Percentiles rank a stretch among this genome's conserved stretches.
Conservation (phyloP, 2,888 invertebrate species). For the Tethea ocularis region DNA sequence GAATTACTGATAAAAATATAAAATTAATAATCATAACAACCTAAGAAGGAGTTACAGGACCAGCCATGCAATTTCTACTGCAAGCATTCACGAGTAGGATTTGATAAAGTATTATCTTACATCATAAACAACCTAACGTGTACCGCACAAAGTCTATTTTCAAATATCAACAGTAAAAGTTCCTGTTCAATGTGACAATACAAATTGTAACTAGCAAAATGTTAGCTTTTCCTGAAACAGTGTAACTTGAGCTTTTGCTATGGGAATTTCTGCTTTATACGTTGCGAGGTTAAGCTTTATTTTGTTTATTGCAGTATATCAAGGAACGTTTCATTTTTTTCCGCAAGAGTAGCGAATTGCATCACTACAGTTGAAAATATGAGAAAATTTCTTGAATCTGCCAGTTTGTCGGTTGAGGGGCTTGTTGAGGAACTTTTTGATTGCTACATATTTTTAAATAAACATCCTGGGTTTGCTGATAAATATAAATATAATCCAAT, state of each 20-base stretch:
- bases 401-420: slow-evolving; percentile 22
- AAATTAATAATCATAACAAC: slow-evolving; percentile 8
- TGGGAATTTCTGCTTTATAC: slow-evolving; percentile 17
- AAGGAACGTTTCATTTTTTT: slow-evolving; percentile 12
- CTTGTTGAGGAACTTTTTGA: slow-evolving; percentile 14
- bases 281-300: background rate
- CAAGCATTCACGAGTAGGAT: slow-evolving; percentile 14
- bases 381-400: slow-evolving; percentile 38
- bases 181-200: slow-evolving; percentile 50
- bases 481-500: no score
- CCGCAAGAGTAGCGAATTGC: slow-evolving; percentile 26
- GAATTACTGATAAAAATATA: background rate
- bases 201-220: slow-evolving; percentile 52
- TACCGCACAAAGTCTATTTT: slow-evolving; percentile 26
- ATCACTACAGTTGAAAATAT: slow-evolving; percentile 34
- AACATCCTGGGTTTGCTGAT: background rate
- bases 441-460: slow-evolving; percentile 19
- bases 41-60: slow-evolving; percentile 16
- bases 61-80: slow-evolving; percentile 22
- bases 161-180: slow-evolving; percentile 21
- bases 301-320: background rate
- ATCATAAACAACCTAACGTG: slow-evolving; percentile 5
- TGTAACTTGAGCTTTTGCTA: slow-evolving; percentile 17
- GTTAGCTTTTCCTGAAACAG: slow-evolving; percentile 30
- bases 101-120: background rate